Conservation (phyloP, 2,113 vertebrate genomes). For the Dasyprocta punctata region DNA sequence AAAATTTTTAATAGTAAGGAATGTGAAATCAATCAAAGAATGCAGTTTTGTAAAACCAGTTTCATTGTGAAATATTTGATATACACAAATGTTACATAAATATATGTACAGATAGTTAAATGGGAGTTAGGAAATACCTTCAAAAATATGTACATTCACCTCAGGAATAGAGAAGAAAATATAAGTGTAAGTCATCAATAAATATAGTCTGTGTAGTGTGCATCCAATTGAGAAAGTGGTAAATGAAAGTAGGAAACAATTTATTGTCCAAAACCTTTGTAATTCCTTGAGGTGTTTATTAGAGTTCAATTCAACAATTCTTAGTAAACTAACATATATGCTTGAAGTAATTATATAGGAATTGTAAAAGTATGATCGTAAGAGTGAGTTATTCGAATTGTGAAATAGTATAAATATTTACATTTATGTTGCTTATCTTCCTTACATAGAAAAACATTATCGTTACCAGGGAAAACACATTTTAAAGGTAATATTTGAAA, state of each 20-base stretch:
- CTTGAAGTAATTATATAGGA: background rate
- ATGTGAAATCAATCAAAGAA: background rate
- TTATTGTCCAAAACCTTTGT: background rate
- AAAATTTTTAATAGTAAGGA: background rate
- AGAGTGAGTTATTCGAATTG: background rate
- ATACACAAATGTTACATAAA: background rate
- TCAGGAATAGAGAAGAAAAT: background rate
- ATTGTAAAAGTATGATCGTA: background rate
- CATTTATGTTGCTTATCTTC: background rate
- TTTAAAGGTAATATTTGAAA: background rate
- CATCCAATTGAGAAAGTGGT: background rate
- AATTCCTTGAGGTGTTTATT: background rate
- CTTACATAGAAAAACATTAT: background rate
- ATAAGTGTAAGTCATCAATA: background rate
- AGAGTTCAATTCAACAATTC: background rate
- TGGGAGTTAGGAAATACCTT: background rate
- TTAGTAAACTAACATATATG: background rate
- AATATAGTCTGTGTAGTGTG: rapidly evolving
- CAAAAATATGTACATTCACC: background rate
- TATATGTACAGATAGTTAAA: background rate
- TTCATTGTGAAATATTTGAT: background rate
- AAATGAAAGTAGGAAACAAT: background rate
- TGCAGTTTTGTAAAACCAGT: background rate
- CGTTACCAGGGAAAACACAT: background rate
- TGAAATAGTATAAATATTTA: background rate